Evolutionary conservation across 2,888 invertebrate genomes (phyloP), one percentile per base, ranked within the genome.

Genomic region (Hypselothyrea guttata): DNA sequence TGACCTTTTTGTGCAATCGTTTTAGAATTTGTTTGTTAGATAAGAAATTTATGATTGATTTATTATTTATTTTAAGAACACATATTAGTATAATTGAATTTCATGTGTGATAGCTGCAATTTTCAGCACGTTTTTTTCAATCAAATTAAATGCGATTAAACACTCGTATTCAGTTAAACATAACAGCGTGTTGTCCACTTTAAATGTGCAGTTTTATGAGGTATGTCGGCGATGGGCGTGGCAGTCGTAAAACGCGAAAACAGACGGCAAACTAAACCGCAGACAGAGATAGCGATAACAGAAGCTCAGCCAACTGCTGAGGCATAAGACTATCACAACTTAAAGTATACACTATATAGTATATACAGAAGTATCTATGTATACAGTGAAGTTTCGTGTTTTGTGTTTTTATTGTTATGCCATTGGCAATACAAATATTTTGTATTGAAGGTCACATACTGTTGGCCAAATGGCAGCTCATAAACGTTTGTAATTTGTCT

Each of bases 401-500:
- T n/a, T n/a, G n/a, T n/a, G n/a, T n/a, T 22, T 65, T 71, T 72
- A 68, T 71, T 68, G 56, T 57, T 40, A 44, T 71, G 58, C 37
- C 58, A 12, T 42, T 59, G 68, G 48, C 82, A 54, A 64, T 64
- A 51, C 44, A 60, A 49, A 58, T 53, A 56, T 71, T 48, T 53
- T 54, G 55, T 57, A 59, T 30, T 34, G 58, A 77, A 77, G 75
- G 75, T 71, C 81, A 53, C 38, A 46, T 58, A 45, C 46, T 48
- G 56, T 57, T 70, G 40, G 62, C 62, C 76, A 60, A 74, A 70
- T 57, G 59, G 48, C 71, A 42, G 54, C 54, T 22, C 69, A 72
- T 69, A 81, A 81, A 79, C 67, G 68, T 46, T 54, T 52, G 53
- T 51, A 52, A 62, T 60, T 74, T 65, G 62, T 22, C 54, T 60